Conservation (phyloP, 2,113 vertebrate species). For the Hemichromis elongatus region DNA sequence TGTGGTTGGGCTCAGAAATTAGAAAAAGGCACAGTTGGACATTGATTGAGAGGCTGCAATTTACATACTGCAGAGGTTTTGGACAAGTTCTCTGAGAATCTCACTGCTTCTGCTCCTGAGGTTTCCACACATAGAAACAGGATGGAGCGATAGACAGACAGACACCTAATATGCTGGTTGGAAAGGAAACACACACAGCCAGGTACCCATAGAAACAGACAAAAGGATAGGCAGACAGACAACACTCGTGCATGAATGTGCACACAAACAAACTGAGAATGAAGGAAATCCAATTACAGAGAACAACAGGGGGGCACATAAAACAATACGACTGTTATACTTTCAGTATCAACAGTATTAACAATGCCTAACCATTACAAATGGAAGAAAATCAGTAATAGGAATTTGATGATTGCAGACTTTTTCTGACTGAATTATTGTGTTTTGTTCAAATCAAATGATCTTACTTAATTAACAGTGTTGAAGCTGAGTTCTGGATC, state of each 20-base stretch:
- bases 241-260: not conserved
- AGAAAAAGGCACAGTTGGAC: conserved; percentile 31
- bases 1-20: not conserved
- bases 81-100: conserved; percentile 10
- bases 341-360: conserved; percentile 31
- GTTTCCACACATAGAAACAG: not conserved
- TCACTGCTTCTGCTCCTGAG: not conserved
- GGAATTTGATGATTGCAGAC: conserved; percentile 3
- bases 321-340: conserved; percentile 13
- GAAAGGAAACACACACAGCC: not conserved
- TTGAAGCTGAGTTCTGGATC: conserved; percentile 1
- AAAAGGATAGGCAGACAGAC: not conserved
- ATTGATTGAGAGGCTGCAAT: conserved; percentile 53
- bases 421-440: conserved; percentile 34
- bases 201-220: not conserved
- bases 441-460: conserved; percentile 24
- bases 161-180: not conserved
- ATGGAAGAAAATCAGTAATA: conserved; percentile 26
- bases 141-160: not conserved
- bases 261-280: not conserved
- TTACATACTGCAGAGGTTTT: conserved; percentile 39
- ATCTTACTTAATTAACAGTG: conserved; percentile 40
- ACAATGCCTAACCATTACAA: conserved; percentile 21
- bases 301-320: conserved; percentile 8
- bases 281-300: conserved; percentile 34